These are phyloP conservation scores for Trichomalopsis sarcophagae DNA, from an alignment of 1,140 invertebrate genomes.

Conservation along the genomic window DNA sequence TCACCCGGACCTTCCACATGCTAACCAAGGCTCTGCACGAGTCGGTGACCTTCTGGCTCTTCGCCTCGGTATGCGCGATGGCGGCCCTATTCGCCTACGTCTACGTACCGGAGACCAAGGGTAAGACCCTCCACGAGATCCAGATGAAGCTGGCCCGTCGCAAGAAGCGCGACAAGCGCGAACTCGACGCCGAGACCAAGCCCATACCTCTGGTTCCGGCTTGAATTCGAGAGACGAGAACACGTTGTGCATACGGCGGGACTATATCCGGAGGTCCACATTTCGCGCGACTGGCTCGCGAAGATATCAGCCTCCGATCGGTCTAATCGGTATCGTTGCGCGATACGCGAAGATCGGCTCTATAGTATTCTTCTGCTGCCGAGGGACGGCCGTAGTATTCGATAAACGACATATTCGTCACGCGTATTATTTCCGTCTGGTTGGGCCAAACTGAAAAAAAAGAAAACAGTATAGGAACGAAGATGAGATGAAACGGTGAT, in stretches of 20 bases:
- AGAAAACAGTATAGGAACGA: neutral
- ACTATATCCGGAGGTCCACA: neutral
- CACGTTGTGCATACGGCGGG: neutral
- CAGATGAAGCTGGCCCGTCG: conserved; percentile 75
- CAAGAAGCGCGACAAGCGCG: conserved; percentile 18
- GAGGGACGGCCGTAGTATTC: conserved; percentile 38
- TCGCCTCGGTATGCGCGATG: conserved; percentile 74
- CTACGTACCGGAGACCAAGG: conserved; percentile 87
- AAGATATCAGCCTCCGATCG: too few species aligned
- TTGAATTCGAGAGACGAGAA: neutral
- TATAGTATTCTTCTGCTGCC: conserved; percentile 23
- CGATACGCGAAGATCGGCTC: neutral
- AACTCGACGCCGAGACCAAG: conserved; percentile 5
- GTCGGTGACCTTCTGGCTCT: conserved; percentile 78
- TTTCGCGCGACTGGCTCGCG: neutral
- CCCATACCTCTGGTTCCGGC: neutral
- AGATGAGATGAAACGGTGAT: neutral
- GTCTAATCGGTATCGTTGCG: too few species aligned
- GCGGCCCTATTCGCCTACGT: conserved; percentile 77
- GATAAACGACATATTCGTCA: neutral
- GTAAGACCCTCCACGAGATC: conserved; percentile 84
- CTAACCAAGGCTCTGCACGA: conserved; percentile 71
- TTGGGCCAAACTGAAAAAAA: neutral
- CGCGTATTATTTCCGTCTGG: neutral
- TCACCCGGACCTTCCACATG: conserved; percentile 77